A percentile compares a stretch with the other conserved stretches of the same genome.
These are phyloP conservation scores for Amblyopsis hoosieri DNA, from an alignment of 2,797 vertebrate genomes.

Conservation along the genomic window DNA sequence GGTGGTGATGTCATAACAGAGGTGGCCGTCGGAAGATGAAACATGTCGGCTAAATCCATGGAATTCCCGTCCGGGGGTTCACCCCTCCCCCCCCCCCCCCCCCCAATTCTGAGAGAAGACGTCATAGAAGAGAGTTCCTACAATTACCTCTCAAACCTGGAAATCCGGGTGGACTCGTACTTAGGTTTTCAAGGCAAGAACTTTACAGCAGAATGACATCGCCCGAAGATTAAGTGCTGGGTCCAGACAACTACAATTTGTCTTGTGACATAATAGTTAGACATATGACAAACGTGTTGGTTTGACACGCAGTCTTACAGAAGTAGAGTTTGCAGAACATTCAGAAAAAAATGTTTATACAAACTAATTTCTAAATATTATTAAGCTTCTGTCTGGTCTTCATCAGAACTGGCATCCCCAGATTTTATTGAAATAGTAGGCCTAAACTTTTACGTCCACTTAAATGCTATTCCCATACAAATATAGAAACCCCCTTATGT, in stretches of 20 bases:
- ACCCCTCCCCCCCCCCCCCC: too few species aligned
- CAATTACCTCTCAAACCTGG: neutral
- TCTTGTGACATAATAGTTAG: neutral
- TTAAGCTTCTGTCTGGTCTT: slow-evolving; percentile 26
- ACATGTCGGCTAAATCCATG: neutral
- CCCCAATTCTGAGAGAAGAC: slow-evolving; percentile 42
- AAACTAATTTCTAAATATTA: neutral
- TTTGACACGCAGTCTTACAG: neutral
- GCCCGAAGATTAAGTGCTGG: neutral
- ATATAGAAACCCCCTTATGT: too few species aligned
- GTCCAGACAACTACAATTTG: slow-evolving; percentile 7
- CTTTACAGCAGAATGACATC: slow-evolving; percentile 3
- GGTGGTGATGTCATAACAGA: neutral
- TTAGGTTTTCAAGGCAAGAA: too few species aligned
- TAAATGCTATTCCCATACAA: slow-evolving; percentile 39
- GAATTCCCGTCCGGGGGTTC: neutral
- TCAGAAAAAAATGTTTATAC: neutral
- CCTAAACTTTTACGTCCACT: slow-evolving; percentile 19
- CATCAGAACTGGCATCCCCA: slow-evolving; percentile 26
- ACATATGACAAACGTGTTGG: neutral
- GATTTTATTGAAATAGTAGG: slow-evolving; percentile 4
- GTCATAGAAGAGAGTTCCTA: slow-evolving; percentile 25
- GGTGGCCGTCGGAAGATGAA: neutral
- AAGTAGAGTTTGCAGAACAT: neutral
- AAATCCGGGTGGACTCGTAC: neutral